phyloP scores from a whole-genome alignment of 1,140 invertebrate genomes.

The Drosophila murphyi region DNA sequence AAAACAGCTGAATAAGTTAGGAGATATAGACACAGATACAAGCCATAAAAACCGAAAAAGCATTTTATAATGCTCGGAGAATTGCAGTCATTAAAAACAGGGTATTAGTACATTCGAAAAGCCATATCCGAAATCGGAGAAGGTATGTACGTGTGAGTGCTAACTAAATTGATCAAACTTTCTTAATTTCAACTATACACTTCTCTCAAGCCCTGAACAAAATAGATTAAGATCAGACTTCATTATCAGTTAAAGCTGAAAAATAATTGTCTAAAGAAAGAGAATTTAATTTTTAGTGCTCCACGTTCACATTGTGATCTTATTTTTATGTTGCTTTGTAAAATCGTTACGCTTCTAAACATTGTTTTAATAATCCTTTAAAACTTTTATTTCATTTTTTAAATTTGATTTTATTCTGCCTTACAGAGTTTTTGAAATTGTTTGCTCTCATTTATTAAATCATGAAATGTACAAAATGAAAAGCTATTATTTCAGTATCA shows the following conservation, averaged over 20 bases:
- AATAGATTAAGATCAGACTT: too few relatives aligned
- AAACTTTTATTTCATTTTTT: not conserved
- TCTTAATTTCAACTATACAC: too few relatives aligned
- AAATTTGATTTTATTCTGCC: not conserved
- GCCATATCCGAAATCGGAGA: too few relatives aligned
- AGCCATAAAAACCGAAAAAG: not conserved
- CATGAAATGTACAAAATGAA: too few relatives aligned
- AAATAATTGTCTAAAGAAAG: too few relatives aligned
- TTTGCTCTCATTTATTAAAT: too few relatives aligned
- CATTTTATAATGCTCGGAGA: not conserved
- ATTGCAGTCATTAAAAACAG: not conserved
- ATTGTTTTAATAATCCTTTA: not conserved
- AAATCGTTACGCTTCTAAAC: not conserved
- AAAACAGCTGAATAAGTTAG: not conserved
- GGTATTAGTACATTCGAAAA: not conserved
- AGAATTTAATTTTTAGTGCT: not conserved
- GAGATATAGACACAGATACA: not conserved
- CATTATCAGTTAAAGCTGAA: too few relatives aligned
- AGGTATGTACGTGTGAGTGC: not conserved
- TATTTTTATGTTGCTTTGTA: not conserved
- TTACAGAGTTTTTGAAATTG: too few relatives aligned
- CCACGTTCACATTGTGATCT: not conserved
- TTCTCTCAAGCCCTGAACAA: too few relatives aligned
- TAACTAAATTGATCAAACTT: too few relatives aligned
- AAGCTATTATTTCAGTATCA: not conserved